phyloP scores from a whole-genome alignment of 2,113 vertebrate genomes.

The Melospiza melodia region DNA sequence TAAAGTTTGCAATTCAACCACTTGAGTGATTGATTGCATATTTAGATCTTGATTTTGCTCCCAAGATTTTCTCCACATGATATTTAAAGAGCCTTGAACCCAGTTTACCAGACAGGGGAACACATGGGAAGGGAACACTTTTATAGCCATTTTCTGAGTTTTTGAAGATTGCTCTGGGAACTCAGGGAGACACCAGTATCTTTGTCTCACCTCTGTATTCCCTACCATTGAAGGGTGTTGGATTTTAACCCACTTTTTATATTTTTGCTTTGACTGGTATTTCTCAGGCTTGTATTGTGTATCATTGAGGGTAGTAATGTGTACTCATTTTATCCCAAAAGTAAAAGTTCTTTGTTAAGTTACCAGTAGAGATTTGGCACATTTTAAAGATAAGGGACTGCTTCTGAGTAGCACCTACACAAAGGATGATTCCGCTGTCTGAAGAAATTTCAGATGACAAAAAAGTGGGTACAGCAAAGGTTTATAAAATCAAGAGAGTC shows the following conservation, averaged over 20 bases:
- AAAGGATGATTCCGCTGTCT: not conserved
- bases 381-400: not conserved
- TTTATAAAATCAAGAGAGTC: not conserved
- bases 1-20: not conserved
- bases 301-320: not conserved
- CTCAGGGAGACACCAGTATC: not conserved
- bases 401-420: not conserved
- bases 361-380: not conserved
- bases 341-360: not conserved
- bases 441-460: not conserved
- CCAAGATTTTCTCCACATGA: not conserved
- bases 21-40: not conserved
- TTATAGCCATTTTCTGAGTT: not conserved
- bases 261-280: not conserved
- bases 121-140: not conserved
- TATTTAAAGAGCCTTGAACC: not conserved
- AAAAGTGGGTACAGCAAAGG: not conserved
- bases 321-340: not conserved
- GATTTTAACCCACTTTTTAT: not conserved
- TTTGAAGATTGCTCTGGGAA: not conserved
- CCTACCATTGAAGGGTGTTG: not conserved
- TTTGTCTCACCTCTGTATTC: not conserved
- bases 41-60: not conserved
- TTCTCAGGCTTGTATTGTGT: not conserved
- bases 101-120: not conserved